A percentile compares a stretch with the other conserved stretches of the same genome.
phyloP scores from a whole-genome alignment of 2,888 invertebrate genomes.

The Orchesellides sinensis region DNA sequence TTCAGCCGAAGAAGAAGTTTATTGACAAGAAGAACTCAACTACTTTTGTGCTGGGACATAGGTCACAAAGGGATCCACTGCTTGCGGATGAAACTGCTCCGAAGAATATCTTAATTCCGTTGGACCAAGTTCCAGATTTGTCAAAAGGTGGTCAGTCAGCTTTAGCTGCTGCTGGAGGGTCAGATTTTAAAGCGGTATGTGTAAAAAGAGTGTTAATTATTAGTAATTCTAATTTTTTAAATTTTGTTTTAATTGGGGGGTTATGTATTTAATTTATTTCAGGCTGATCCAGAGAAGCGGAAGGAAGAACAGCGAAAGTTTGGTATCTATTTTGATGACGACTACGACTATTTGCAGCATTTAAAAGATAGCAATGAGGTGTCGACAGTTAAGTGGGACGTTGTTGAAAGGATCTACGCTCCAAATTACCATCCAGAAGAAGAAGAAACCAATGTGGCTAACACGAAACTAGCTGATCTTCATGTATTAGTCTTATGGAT shows the following conservation, averaged over 20 bases:
- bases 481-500: no score
- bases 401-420: constrained; percentile 68
- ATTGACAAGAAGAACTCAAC: constrained; percentile 95
- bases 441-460: constrained; percentile 23
- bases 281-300: constrained; percentile 79
- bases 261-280: constrained; percentile 53
- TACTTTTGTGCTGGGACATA: constrained; percentile 93
- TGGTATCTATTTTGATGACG: constrained; percentile 96
- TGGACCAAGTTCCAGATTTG: constrained; percentile 74
- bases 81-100: constrained; percentile 92
- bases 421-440: constrained; percentile 29
- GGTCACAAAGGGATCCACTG: constrained; percentile 96
- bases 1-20: constrained; percentile 83
- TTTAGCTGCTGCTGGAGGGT: not conserved
- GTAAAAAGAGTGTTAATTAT: no score
- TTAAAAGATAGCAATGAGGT: constrained; percentile 81
- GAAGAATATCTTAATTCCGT: constrained; percentile 88
- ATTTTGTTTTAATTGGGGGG: not conserved
- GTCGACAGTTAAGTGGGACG: constrained; percentile 75
- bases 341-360: constrained; percentile 97
- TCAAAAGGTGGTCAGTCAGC: constrained; percentile 20
- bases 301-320: constrained; percentile 88
- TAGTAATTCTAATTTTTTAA: not conserved
- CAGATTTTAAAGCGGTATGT: not conserved
- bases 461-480: constrained; percentile 45